Evolutionary conservation across 2,888 invertebrate species (phyloP), one percentile per base, ranked within the genome.

Genomic region (Drosophila recens): DNA sequence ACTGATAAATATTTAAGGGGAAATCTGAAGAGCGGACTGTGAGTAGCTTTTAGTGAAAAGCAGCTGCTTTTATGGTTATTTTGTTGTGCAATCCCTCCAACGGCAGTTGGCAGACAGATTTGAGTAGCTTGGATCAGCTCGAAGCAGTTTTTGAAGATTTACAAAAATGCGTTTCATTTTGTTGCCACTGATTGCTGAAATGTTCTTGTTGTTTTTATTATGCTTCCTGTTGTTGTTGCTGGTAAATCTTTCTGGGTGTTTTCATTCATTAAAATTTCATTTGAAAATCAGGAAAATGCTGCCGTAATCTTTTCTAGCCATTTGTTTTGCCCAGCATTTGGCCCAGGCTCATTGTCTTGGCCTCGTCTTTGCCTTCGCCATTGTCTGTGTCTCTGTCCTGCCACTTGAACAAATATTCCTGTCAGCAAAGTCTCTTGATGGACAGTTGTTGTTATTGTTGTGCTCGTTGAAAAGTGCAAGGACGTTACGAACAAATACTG

Each of bases 221-320:
- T 6, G 1, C 6, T 27, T 1, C 27, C 4, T 15, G 10, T 40
- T 3, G 10, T 23, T 56, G 42, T 13, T 34, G 61, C 30, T 68
- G 38, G 51, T 45, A 59, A 78, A 64, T 51, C 63, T 61, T 49
- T 42, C 52, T 57, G 64, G 64, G 64, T 79, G 53, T 69, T 79
- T 75, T 76, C 64, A 69, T 76, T 80, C 88, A 89, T 86, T 86
- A 89, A 89, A 86, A 82, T 82, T 85, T 89, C 80, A 86, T 89
- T 89, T 79, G 82, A 71, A 85, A 89, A 89, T 89, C 88, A 87
- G 71, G 74, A 73, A 84, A 84, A 85, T 82, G 86, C 89, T 87
- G 82, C 69, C 78, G 72, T 82, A 80, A 76, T 82, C 80, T 80
- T 70, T 72, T 72, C 78, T 72, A 72, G 72, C 70, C 80, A 75